These are phyloP conservation scores for Rhodophaea formosa DNA, from an alignment of 2,888 invertebrate species.

Conservation along the genomic window DNA sequence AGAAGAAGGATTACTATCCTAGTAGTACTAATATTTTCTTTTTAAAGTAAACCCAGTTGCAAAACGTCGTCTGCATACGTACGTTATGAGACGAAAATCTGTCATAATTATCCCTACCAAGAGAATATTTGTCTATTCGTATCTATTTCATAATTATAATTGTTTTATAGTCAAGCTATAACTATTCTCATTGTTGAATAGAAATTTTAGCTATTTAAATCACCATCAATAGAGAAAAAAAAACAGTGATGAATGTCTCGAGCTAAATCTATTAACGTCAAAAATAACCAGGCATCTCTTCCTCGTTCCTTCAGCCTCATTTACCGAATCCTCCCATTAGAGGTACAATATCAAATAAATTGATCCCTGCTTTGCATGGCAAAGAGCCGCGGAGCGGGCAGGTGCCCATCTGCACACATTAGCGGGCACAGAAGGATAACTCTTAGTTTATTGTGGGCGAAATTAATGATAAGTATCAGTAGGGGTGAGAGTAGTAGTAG, in stretches of 20 bases:
- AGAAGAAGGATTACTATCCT: background rate
- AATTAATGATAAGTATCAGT: too few relatives aligned
- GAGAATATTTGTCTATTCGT: too few relatives aligned
- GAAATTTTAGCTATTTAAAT: background rate
- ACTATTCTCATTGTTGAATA: too few relatives aligned
- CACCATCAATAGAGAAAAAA: background rate
- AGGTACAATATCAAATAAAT: constrained; percentile 19
- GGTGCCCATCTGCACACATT: constrained; percentile 16
- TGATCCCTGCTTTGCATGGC: constrained; percentile 25
- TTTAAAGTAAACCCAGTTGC: too few relatives aligned
- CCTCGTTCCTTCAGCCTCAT: constrained; percentile 1
- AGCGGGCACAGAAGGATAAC: background rate
- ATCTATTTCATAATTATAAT: too few relatives aligned
- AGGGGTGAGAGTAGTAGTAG: too few relatives aligned
- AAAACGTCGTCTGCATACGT: too few relatives aligned
- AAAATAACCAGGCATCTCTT: background rate
- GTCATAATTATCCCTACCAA: too few relatives aligned
- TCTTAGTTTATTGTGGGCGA: too few relatives aligned
- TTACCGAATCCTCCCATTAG: constrained; percentile 15
- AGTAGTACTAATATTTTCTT: too few relatives aligned
- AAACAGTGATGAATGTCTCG: background rate
- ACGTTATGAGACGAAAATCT: too few relatives aligned
- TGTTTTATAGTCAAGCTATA: too few relatives aligned
- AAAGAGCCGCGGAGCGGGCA: constrained; percentile 24
- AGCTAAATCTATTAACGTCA: background rate